phyloP scores from a whole-genome alignment of 2,888 invertebrate genomes.

The Brachyopa scutellaris region DNA sequence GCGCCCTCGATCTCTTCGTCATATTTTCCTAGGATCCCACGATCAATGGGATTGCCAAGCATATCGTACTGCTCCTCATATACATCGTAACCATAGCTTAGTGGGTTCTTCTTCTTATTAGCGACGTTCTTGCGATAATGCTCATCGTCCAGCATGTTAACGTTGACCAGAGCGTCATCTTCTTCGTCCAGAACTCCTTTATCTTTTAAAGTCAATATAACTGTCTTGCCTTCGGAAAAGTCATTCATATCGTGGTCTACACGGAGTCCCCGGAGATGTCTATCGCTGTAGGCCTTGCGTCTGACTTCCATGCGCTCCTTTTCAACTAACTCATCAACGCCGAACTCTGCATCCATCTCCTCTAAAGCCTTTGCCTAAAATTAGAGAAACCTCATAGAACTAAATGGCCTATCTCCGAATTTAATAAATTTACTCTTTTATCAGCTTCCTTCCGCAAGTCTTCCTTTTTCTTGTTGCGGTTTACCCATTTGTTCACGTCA shows the following conservation, averaged over 20 bases:
- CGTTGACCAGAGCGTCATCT: slow-evolving; percentile 95
- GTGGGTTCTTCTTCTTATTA: slow-evolving; percentile 91
- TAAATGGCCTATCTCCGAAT: not conserved
- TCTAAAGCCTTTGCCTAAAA: slow-evolving; percentile 94
- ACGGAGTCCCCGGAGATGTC: slow-evolving; percentile 90
- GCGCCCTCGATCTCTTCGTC: slow-evolving; percentile 89
- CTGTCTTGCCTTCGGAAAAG: slow-evolving; percentile 90
- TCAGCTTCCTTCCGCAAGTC: slow-evolving; percentile 92
- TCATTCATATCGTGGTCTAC: slow-evolving; percentile 91
- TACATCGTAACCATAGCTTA: slow-evolving; percentile 93
- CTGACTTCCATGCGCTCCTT: slow-evolving; percentile 86
- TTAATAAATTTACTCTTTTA: slow-evolving; percentile 82
- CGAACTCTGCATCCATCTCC: slow-evolving; percentile 97
- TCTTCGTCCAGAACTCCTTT: slow-evolving; percentile 93
- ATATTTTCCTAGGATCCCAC: slow-evolving; percentile 93
- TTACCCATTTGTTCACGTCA: slow-evolving; percentile 91
- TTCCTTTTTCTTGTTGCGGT: slow-evolving; percentile 88
- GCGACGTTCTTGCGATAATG: slow-evolving; percentile 92
- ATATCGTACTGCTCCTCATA: slow-evolving; percentile 89
- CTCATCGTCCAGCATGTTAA: slow-evolving; percentile 93
- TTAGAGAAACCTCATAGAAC: not conserved
- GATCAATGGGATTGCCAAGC: slow-evolving; percentile 85
- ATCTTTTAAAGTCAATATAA: slow-evolving; percentile 97
- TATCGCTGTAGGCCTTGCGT: slow-evolving; percentile 86
- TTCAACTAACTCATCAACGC: slow-evolving; percentile 92